phyloP scores from a whole-genome alignment of 2,113 vertebrate genomes.

The Python bivittatus region DNA sequence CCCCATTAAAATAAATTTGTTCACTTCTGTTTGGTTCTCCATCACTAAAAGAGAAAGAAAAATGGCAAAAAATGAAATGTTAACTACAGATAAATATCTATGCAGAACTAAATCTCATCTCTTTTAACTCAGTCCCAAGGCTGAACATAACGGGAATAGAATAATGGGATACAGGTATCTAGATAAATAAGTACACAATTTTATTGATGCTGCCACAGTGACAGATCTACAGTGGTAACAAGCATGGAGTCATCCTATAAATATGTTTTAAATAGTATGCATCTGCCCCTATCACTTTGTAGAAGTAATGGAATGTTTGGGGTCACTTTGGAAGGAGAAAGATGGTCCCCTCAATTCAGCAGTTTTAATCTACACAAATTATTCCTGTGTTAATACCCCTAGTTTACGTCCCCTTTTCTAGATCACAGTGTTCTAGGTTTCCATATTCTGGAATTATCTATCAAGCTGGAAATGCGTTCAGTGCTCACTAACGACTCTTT shows the following conservation, averaged over 20 bases:
- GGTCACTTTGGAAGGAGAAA: background rate
- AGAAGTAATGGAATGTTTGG: background rate
- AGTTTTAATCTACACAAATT: background rate
- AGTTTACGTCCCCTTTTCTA: background rate
- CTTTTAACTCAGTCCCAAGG: background rate
- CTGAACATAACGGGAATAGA: background rate
- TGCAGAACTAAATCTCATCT: background rate
- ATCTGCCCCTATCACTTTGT: background rate
- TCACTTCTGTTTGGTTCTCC: conserved; percentile 27
- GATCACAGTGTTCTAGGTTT: background rate
- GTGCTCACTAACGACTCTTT: background rate
- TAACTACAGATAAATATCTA: background rate
- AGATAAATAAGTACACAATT: background rate
- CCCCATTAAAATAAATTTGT: conserved; percentile 7
- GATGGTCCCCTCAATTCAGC: background rate
- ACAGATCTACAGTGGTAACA: background rate
- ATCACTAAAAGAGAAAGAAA: background rate
- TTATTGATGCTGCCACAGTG: background rate
- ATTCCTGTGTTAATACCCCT: background rate
- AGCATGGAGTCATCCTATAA: background rate
- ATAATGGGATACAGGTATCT: background rate
- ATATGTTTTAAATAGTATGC: background rate
- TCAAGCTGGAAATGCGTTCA: background rate
- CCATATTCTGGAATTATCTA: background rate
- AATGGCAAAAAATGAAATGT: background rate